These are phyloP conservation scores for Cydia amplana DNA, from an alignment of 1,140 invertebrate species.

Conservation along the genomic window DNA sequence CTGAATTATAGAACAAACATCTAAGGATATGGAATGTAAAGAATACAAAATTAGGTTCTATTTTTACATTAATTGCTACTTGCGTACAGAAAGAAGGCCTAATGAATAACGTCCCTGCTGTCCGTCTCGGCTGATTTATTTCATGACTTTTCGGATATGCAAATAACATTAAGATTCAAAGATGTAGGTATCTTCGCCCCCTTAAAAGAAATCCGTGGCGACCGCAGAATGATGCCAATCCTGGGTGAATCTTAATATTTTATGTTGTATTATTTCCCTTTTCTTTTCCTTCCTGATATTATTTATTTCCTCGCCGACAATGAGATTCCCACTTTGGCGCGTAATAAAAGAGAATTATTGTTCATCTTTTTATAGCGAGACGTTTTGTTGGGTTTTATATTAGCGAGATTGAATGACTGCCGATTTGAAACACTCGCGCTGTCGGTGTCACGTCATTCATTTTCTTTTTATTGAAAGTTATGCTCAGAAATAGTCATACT, in stretches of 20 bases:
- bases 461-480: constrained; percentile 24
- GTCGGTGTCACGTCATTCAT: constrained; percentile 33
- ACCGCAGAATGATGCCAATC: constrained; percentile 77
- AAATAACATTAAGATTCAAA: constrained; percentile 79
- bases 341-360: constrained; percentile 79
- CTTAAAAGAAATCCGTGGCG: constrained; percentile 66
- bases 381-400: constrained; percentile 71
- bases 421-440: constrained; percentile 40
- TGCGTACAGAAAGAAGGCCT: constrained; percentile 67
- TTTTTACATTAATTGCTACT: constrained; percentile 68
- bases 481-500: neutral
- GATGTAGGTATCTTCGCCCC: constrained; percentile 69
- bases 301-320: constrained; percentile 76
- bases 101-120: constrained; percentile 73
- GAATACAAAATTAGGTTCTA: constrained; percentile 42
- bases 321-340: constrained; percentile 78
- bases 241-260: constrained; percentile 78
- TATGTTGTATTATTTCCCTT: constrained; percentile 79
- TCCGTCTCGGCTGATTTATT: constrained; percentile 78
- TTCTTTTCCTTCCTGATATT: constrained; percentile 75
- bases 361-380: constrained; percentile 74
- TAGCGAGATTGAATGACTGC: constrained; percentile 66
- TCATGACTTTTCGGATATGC: constrained; percentile 79
- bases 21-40: constrained; percentile 33
- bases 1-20: constrained; percentile 1